phyloP scores from a whole-genome alignment of 2,113 vertebrate species.

The Mola mola region DNA sequence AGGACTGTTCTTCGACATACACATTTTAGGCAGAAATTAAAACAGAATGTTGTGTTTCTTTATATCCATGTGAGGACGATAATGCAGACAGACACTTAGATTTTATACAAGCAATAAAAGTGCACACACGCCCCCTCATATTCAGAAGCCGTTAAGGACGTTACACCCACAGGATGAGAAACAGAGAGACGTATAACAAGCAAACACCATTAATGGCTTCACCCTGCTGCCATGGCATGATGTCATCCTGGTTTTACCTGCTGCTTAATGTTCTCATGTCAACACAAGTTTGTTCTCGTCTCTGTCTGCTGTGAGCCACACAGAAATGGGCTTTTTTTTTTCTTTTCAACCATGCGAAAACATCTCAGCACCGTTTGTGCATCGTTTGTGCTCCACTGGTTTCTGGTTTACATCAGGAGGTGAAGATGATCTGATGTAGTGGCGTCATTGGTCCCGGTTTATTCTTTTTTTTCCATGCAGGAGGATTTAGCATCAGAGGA shows the following conservation, averaged over 20 bases:
- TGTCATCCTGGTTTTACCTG: constrained; percentile 44
- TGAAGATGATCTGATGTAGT: constrained; percentile 25
- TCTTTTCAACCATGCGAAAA: constrained; percentile 19
- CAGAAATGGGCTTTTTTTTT: constrained; percentile 31
- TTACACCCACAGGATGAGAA: constrained; percentile 22
- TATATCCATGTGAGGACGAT: not conserved
- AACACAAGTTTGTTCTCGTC: constrained; percentile 43
- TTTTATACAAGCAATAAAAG: constrained; percentile 20
- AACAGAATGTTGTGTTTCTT: too few relatives aligned
- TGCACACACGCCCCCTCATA: constrained; percentile 17
- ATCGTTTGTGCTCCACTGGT: constrained; percentile 37
- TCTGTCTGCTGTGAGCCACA: constrained; percentile 10
- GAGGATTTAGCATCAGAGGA: too few relatives aligned
- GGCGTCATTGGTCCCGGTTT: not conserved
- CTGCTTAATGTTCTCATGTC: constrained; percentile 50
- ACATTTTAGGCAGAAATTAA: too few relatives aligned
- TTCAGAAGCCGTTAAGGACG: constrained; percentile 20
- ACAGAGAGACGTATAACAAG: constrained; percentile 24
- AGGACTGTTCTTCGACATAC: too few relatives aligned
- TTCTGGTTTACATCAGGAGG: constrained; percentile 27
- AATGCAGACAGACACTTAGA: constrained; percentile 1
- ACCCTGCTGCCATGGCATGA: constrained; percentile 13
- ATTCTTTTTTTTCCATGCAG: too few relatives aligned
- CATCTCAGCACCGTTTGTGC: constrained; percentile 29
- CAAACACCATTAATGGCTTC: constrained; percentile 43